Evolutionary conservation across 2,888 invertebrate genomes (phyloP), one percentile per base, ranked within the genome.

Genomic region (Hymenopus coronatus): DNA sequence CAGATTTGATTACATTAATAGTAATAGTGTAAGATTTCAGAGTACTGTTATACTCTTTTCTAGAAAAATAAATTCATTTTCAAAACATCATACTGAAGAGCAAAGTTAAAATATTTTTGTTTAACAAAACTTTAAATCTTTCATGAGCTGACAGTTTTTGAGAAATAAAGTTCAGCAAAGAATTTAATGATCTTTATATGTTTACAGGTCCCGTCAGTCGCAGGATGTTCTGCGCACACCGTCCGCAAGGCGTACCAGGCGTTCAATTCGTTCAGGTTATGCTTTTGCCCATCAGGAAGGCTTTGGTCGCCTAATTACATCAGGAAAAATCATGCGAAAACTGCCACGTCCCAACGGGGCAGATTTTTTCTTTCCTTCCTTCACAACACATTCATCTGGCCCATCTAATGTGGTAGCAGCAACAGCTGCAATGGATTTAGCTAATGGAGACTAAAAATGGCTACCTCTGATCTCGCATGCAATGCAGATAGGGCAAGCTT

Each of bases 271-370:
- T 89, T 99, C 99, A 20, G 99, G 99, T 89, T 98, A 99, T 94
- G 99, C 99, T 15, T 99, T 99, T 94, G 98, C 99, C 89, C 99
- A 99, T 94, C 98, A 98, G 92, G 98, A 98, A 94, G 99, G 99
- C 91, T 99, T 99, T 93, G 99, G 99, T 86, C 96, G 98, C 28
- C 97, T 99, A 91, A 99, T 99, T 93, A 99, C 99, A 20, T 98
- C 98, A 87, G 99, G 99, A 90, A 98, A 98, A 94, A 98, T 99
- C 92, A 98, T 99, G 98, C 95, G 96, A 91, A 96, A 97, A 92
- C 94, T 97, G 93, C 91, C 90, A 70, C 90, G 91, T 70, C 97
- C 97, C 88, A 97, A 97, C 93, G 93, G 94, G 85, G 94, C 94
- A 84, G 97, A 97, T 93, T 97, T 97, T 91, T 97, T 96, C 92